These are phyloP conservation scores for Trichomalopsis sarcophagae DNA, from an alignment of 1,140 invertebrate genomes.

Conservation along the genomic window DNA sequence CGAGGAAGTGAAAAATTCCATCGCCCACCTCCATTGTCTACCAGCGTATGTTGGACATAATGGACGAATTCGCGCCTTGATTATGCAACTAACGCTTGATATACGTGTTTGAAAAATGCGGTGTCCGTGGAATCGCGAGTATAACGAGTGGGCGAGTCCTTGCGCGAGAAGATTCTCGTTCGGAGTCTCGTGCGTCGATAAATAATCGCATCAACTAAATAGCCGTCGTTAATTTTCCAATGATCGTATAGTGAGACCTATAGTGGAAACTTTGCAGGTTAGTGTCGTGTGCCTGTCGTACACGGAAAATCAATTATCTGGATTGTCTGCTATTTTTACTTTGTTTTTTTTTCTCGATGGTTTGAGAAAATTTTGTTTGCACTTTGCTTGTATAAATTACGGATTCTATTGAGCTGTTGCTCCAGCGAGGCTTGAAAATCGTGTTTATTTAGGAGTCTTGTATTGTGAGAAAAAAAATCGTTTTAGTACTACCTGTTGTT, in stretches of 20 bases:
- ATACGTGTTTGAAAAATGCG: constrained; percentile 2
- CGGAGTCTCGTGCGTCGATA: background rate
- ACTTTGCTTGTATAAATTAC: background rate
- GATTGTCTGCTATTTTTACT: background rate
- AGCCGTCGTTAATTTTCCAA: constrained; percentile 45
- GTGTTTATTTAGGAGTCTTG: background rate
- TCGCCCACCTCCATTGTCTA: background rate
- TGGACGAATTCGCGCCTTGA: background rate
- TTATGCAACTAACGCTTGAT: background rate
- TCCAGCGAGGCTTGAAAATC: background rate
- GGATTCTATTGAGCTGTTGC: background rate
- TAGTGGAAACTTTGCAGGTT: constrained; percentile 16
- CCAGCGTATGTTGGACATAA: background rate
- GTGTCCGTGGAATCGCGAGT: constrained; percentile 29
- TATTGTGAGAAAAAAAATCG: background rate
- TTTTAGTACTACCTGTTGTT: background rate
- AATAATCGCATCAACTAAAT: constrained; percentile 24
- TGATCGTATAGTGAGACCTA: constrained; percentile 14
- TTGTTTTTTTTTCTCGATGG: background rate
- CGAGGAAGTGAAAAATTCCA: constrained; percentile 13
- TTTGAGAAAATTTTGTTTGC: background rate
- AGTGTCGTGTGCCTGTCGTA: background rate
- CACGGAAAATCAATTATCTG: constrained; percentile 35
- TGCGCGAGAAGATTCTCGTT: constrained; percentile 39
- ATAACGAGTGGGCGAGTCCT: constrained; percentile 31